These are phyloP conservation scores for Agrilus biguttatus DNA, from an alignment of 2,888 invertebrate species.

Conservation along the genomic window DNA sequence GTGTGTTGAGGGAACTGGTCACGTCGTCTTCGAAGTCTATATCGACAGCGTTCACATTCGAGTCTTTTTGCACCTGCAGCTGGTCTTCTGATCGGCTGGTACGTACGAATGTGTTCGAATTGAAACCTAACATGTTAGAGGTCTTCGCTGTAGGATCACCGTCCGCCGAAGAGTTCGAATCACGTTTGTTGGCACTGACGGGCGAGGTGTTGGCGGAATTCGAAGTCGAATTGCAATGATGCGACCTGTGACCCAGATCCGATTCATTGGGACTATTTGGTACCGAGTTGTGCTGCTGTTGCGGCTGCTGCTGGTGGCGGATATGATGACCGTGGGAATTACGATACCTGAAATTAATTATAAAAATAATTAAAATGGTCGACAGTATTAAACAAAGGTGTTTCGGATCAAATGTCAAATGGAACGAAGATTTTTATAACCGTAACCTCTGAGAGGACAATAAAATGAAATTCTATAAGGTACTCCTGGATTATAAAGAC, in stretches of 20 bases:
- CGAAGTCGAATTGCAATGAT: conserved; percentile 25
- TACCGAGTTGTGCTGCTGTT: conserved; percentile 43
- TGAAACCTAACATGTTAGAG: conserved; percentile 8
- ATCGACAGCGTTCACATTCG: conserved; percentile 68
- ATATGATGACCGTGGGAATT: conserved; percentile 34
- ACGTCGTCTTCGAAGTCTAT: conserved; percentile 89
- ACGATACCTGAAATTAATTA: conserved; percentile 32
- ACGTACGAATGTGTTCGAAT: conserved; percentile 45
- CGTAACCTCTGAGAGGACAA: too few relatives aligned
- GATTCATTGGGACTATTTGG: conserved; percentile 55
- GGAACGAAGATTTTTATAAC: too few relatives aligned
- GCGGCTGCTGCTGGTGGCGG: conserved; percentile 28
- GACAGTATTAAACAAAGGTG: too few relatives aligned
- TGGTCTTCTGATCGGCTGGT: conserved; percentile 89
- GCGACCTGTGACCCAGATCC: conserved; percentile 39
- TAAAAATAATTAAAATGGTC: too few relatives aligned
- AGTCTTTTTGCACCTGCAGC: conserved; percentile 67
- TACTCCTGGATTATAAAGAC: too few relatives aligned
- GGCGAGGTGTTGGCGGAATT: conserved; percentile 40
- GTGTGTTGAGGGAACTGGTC: conserved; percentile 82
- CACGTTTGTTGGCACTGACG: conserved; percentile 38
- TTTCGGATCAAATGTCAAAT: too few relatives aligned
- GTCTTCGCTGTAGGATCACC: conserved; percentile 12
- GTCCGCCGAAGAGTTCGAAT: conserved; percentile 17
- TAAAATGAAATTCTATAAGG: too few relatives aligned